Conservation (phyloP, 2,888 invertebrate species). For the Ligdia adustata region DNA sequence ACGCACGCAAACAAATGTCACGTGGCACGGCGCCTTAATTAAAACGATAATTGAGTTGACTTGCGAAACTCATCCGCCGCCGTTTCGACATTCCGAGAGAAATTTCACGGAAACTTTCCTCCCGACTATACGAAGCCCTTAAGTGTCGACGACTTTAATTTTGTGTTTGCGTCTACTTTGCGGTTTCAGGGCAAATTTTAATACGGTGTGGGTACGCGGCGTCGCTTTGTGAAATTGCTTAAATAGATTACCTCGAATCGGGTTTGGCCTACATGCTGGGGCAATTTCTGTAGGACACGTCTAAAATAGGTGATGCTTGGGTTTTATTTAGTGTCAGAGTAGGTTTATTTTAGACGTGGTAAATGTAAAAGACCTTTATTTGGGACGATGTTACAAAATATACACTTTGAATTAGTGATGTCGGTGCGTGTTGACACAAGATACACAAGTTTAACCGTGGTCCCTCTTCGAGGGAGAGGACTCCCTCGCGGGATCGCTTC, state of each 20-base stretch:
- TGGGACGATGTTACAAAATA: constrained; percentile 31
- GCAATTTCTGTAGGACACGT: constrained; percentile 33
- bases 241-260: constrained; percentile 76
- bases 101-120: constrained; percentile 78
- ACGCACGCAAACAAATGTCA: constrained; percentile 84
- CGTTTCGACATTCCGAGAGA: constrained; percentile 81
- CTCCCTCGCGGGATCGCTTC: constrained; percentile 18
- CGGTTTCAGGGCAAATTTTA: constrained; percentile 78
- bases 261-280: constrained; percentile 53
- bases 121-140: constrained; percentile 79
- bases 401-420: constrained; percentile 26
- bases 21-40: constrained; percentile 82
- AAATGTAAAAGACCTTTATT: constrained; percentile 37
- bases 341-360: constrained; percentile 36
- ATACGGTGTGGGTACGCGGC: constrained; percentile 68
- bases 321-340: constrained; percentile 3
- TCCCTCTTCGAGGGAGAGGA: constrained; percentile 53
- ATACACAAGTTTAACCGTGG: constrained; percentile 62
- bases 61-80: constrained; percentile 83
- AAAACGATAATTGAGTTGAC: constrained; percentile 85
- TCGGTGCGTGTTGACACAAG: constrained; percentile 61
- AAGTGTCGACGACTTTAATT: constrained; percentile 83
- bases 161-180: constrained; percentile 83
- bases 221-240: constrained; percentile 75
- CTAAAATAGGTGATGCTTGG: constrained; percentile 23